Evolutionary conservation across 2,797 vertebrate genomes (phyloP).

Genomic region (Muscicapa comitata): DNA sequence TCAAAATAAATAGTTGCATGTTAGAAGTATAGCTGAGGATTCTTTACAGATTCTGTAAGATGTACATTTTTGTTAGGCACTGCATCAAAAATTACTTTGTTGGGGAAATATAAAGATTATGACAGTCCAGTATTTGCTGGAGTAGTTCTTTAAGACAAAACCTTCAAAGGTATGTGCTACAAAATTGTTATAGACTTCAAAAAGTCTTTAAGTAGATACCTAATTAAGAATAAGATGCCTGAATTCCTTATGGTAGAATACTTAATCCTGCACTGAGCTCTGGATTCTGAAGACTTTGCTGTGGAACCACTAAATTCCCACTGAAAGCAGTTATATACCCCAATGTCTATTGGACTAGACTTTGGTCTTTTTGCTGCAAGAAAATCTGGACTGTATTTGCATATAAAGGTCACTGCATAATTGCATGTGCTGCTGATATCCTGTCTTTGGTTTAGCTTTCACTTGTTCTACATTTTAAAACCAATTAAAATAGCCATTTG

Average conservation of each 20-base stretch:
- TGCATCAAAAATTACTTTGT: not conserved
- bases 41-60: not conserved
- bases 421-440: not conserved
- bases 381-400: not conserved
- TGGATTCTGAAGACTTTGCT: not conserved
- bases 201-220: not conserved
- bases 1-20: not conserved
- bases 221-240: not conserved
- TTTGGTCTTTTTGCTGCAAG: not conserved
- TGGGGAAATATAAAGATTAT: not conserved
- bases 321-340: not conserved
- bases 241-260: not conserved
- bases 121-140: not conserved
- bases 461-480: not conserved
- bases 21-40: not conserved
- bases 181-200: not conserved
- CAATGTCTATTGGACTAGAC: not conserved
- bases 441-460: not conserved
- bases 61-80: not conserved
- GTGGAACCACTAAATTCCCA: not conserved
- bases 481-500: not conserved
- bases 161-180: not conserved
- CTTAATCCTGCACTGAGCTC: not conserved
- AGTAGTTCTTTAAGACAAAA: not conserved
- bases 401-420: not conserved